Conservation (phyloP, 2,797 vertebrate genomes). For the Clamator glandarius region DNA sequence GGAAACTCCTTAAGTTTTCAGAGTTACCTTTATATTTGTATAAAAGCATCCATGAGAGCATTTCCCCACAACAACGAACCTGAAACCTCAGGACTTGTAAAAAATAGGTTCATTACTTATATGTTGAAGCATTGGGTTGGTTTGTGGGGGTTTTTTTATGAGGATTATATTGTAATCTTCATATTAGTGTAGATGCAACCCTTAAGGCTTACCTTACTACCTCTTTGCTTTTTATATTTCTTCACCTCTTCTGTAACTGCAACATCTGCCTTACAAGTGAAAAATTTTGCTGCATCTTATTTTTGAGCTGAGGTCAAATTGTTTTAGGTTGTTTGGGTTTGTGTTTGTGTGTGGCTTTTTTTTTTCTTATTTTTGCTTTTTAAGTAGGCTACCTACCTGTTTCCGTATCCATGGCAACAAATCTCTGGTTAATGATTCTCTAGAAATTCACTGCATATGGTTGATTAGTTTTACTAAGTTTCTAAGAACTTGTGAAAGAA, state of each 20-base stretch:
- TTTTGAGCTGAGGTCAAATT: slow-evolving; percentile 51
- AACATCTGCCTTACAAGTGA: background rate
- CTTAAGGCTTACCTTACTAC: background rate
- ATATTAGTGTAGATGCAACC: background rate
- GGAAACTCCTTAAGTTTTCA: background rate
- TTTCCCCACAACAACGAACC: background rate
- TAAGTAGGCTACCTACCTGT: slow-evolving; percentile 48
- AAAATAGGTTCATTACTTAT: background rate
- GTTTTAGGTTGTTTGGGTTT: background rate
- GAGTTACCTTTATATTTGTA: background rate
- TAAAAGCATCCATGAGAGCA: background rate
- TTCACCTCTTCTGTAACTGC: background rate
- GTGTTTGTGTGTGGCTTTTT: background rate
- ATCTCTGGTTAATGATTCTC: slow-evolving; percentile 71
- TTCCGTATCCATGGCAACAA: slow-evolving; percentile 74
- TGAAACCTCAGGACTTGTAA: background rate
- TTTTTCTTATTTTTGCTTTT: background rate
- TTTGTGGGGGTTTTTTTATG: background rate
- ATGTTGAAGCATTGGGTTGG: background rate
- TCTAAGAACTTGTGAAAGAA: slow-evolving; percentile 55
- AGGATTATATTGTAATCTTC: background rate
- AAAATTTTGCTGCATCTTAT: slow-evolving; percentile 44
- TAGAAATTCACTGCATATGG: slow-evolving; percentile 62
- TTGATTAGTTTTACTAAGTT: slow-evolving; percentile 62
- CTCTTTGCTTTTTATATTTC: background rate